Percentiles rank a stretch among this genome's conserved stretches.
These are phyloP conservation scores for Corvus hawaiiensis DNA, from an alignment of 2,113 vertebrate species.

Conservation along the genomic window DNA sequence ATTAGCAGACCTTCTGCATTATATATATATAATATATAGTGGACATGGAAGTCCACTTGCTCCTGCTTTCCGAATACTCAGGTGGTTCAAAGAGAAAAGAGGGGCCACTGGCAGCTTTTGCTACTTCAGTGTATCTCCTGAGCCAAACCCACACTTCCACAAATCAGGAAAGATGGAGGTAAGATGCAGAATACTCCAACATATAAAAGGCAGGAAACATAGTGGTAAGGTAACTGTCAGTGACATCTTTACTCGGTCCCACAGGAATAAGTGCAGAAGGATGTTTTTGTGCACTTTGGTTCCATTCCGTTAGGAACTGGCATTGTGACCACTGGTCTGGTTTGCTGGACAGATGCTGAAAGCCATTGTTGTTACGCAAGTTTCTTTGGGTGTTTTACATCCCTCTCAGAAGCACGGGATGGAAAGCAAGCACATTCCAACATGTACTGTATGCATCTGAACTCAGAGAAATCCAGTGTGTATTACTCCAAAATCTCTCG, in stretches of 20 bases:
- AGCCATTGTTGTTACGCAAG: not conserved
- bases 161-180: not conserved
- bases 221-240: not conserved
- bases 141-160: not conserved
- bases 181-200: not conserved
- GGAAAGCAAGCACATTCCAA: not conserved
- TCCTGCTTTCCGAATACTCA: not conserved
- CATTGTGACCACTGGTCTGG: not conserved
- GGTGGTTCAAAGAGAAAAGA: not conserved
- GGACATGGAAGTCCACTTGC: not conserved
- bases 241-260: accelerated
- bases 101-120: not conserved
- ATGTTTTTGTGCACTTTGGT: not conserved
- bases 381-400: not conserved
- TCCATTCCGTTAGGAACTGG: not conserved
- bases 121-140: not conserved
- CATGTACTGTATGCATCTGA: not conserved
- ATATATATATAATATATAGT: not conserved
- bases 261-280: not conserved
- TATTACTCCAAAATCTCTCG: not conserved
- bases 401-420: not conserved
- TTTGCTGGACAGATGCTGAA: not conserved
- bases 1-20: not conserved
- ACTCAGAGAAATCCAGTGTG: not conserved
- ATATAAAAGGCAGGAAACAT: not conserved